A percentile compares a stretch with the other conserved stretches of the same genome.
Evolutionary conservation across 2,888 invertebrate genomes (phyloP).

Genomic region (Cataglyphis rosenhaueri): DNA sequence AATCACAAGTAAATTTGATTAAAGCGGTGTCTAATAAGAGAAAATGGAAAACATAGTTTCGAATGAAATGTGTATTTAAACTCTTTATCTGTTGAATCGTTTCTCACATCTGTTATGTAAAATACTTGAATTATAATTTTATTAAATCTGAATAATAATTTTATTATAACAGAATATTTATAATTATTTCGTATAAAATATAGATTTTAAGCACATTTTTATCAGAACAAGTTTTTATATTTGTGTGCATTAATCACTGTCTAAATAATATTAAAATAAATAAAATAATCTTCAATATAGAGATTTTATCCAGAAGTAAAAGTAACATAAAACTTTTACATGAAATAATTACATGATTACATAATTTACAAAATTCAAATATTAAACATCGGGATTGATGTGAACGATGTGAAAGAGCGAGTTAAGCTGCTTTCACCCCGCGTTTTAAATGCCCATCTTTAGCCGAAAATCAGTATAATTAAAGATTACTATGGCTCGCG

Average conservation of each 20-base stretch:
- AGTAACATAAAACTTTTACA: not conserved
- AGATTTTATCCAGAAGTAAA: not conserved
- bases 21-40: not conserved
- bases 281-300: not conserved
- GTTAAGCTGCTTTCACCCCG: slow-evolving; percentile 49
- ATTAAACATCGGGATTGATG: slow-evolving; percentile 21
- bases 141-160: not conserved
- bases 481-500: slow-evolving; percentile 75
- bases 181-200: not conserved
- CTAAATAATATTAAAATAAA: not conserved
- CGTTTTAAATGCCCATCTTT: slow-evolving; percentile 65
- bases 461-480: slow-evolving; percentile 70
- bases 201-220: not conserved
- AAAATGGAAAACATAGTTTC: not conserved
- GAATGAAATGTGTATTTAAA: not conserved
- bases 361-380: not conserved
- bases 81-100: not conserved
- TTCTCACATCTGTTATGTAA: not conserved
- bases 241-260: not conserved
- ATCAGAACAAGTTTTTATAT: not conserved
- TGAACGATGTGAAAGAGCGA: slow-evolving; percentile 25
- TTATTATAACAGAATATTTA: not conserved
- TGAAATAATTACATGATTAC: not conserved
- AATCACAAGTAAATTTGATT: not conserved
- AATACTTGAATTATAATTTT: not conserved